These are phyloP conservation scores for Spinus olivaceus DNA, from an alignment of 2,797 vertebrate genomes.

Conservation along the genomic window DNA sequence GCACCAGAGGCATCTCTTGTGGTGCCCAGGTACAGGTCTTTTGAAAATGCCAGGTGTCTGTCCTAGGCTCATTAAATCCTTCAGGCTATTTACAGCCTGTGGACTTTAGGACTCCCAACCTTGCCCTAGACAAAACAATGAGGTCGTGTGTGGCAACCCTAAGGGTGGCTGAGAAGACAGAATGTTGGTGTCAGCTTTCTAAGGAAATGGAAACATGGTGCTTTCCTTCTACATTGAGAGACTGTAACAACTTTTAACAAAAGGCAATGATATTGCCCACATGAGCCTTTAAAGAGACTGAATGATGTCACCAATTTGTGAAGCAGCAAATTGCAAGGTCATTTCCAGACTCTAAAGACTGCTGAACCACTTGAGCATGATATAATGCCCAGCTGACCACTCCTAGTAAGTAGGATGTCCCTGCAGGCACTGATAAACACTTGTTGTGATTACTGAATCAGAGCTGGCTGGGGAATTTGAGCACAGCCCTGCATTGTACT, in stretches of 20 bases:
- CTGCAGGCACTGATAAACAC: conserved; percentile 28
- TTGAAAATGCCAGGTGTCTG: neutral
- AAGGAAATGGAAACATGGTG: neutral
- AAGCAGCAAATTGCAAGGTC: neutral
- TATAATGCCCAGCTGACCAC: conserved; percentile 47
- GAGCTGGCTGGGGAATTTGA: conserved; percentile 26
- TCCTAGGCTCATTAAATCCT: neutral
- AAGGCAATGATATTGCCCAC: neutral
- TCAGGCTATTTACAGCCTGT: neutral
- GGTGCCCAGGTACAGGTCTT: neutral
- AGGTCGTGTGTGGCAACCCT: neutral
- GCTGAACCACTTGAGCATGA: neutral
- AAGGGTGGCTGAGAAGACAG: neutral
- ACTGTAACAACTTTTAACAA: neutral
- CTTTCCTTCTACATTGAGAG: neutral
- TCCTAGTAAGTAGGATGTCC: conserved; percentile 34
- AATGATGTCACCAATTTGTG: neutral
- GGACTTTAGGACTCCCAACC: neutral
- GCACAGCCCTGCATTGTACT: neutral
- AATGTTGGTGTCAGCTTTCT: neutral
- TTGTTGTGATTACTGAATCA: conserved; percentile 48
- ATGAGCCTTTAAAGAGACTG: neutral
- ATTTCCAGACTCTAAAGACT: neutral
- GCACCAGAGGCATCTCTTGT: neutral
- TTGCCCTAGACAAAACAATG: neutral